Evolutionary conservation across 2,888 invertebrate species (phyloP).

Genomic region (Cryptophagus acutangulus): DNA sequence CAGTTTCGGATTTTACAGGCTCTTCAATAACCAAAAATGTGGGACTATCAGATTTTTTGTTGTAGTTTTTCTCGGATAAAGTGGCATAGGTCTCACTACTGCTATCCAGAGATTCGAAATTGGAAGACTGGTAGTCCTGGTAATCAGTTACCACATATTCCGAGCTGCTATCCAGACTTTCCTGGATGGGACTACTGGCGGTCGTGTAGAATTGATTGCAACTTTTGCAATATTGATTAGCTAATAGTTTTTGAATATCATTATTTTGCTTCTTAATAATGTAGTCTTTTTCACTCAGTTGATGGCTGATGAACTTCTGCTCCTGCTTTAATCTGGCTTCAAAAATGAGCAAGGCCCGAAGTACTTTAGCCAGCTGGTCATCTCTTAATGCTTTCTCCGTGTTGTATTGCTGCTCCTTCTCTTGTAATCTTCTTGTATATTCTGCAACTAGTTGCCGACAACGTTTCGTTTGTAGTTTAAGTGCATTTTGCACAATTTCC

Average conservation of each 20-base stretch:
- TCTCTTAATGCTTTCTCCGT: conserved; percentile 62
- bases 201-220: conserved; percentile 43
- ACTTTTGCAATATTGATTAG: conserved; percentile 48
- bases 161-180: conserved; percentile 45
- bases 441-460: conserved; percentile 66
- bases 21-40: too few relatives aligned
- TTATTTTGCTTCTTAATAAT: conserved; percentile 65
- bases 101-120: conserved; percentile 45
- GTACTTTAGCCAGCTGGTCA: conserved; percentile 65
- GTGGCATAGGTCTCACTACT: conserved; percentile 46
- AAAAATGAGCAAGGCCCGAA: conserved; percentile 64
- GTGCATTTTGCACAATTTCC: conserved; percentile 61
- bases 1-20: conserved; percentile 22
- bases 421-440: conserved; percentile 57
- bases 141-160: conserved; percentile 45
- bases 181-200: conserved; percentile 33
- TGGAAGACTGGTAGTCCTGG: conserved; percentile 42
- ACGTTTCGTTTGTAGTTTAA: conserved; percentile 61
- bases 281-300: conserved; percentile 66
- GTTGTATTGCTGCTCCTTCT: conserved; percentile 56
- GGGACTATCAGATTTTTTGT: conserved; percentile 30
- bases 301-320: conserved; percentile 64
- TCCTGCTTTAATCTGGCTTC: conserved; percentile 69
- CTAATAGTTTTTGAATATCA: conserved; percentile 62
- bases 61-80: conserved; percentile 39